Evolutionary conservation across 2,113 vertebrate genomes (phyloP), one percentile per base, ranked within the genome.

Genomic region (Rhadina sibilatrix): DNA sequence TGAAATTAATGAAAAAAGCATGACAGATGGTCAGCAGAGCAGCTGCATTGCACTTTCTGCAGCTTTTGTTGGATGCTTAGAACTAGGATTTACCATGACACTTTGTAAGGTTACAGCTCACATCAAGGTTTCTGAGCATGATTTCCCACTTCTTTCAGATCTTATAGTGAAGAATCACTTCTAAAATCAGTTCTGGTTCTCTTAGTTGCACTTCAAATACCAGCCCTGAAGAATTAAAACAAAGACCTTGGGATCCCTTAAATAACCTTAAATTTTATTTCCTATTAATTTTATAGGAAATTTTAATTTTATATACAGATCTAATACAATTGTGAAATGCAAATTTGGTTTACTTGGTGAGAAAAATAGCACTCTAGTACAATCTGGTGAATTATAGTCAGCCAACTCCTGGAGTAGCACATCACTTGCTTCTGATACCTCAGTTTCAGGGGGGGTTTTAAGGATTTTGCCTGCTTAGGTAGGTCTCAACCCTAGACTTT

Each of bases 181-280:
- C 23, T 61, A 78, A 93, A 96, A 92, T 91, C 12, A 92, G 3
- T 65, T 63, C 63, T 81, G 19, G 35, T 83, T 95, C 65, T 93
- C 47, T 93, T 78, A 94, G 53, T 47, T 97, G 64, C 19, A 60
- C 30, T 91, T 94, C 83, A 95, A 96, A 84, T 90, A 94, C 44
- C 52, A 95, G 42, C 33, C 22, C 15, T 47, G 47, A 86, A 91
- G 94, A 79, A 84, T 47, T 52, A 78, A 83, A 42, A 61, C 80
- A 61, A 87, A 70, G 65, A 89, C 57, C 65, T 76, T 35, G 33
- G 15, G 17, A 74, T 49, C 6, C 25, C 37, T 87, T 86, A 94
- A 95, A 95, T 52, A 95, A 85, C 5, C 2, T 5, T 13, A 30
- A 25, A 65, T 89, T 94, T 92, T 93, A 65, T 65, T 97, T 88